Percentiles rank a stretch among this genome's conserved stretches.
These are phyloP conservation scores for Amphimallon solstitiale DNA, from an alignment of 2,888 invertebrate genomes.

Conservation along the genomic window DNA sequence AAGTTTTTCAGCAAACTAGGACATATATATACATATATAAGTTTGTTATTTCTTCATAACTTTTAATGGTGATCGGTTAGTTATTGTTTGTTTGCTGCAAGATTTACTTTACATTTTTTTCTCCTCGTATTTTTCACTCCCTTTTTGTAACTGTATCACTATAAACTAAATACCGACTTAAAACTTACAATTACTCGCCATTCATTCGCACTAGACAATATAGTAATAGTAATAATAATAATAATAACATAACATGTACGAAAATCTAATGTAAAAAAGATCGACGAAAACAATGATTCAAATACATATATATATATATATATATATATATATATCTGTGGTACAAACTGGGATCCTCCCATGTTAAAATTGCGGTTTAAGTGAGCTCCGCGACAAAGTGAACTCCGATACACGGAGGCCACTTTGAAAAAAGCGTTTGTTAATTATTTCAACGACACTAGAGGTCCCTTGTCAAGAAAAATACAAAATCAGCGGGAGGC, in stretches of 20 bases:
- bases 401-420: too few species aligned
- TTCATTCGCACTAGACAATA: background rate
- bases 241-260: background rate
- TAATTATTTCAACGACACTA: too few species aligned
- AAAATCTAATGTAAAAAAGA: background rate
- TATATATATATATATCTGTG: too few species aligned
- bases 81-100: constrained; percentile 32
- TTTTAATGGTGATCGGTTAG: background rate
- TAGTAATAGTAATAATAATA: constrained; percentile 4
- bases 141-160: constrained; percentile 16
- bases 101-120: constrained; percentile 12
- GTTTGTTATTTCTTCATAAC: background rate
- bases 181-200: constrained; percentile 24
- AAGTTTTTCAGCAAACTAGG: constrained; percentile 38
- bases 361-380: too few species aligned
- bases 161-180: constrained; percentile 36
- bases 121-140: background rate
- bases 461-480: too few species aligned
- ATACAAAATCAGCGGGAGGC: too few species aligned
- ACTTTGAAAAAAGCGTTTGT: too few species aligned
- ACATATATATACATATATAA: background rate
- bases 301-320: too few species aligned
- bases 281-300: too few species aligned
- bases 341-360: too few species aligned
- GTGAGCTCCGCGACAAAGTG: too few species aligned